These are phyloP conservation scores for Hetaerina titia DNA, from an alignment of 2,888 invertebrate species.

Conservation along the genomic window DNA sequence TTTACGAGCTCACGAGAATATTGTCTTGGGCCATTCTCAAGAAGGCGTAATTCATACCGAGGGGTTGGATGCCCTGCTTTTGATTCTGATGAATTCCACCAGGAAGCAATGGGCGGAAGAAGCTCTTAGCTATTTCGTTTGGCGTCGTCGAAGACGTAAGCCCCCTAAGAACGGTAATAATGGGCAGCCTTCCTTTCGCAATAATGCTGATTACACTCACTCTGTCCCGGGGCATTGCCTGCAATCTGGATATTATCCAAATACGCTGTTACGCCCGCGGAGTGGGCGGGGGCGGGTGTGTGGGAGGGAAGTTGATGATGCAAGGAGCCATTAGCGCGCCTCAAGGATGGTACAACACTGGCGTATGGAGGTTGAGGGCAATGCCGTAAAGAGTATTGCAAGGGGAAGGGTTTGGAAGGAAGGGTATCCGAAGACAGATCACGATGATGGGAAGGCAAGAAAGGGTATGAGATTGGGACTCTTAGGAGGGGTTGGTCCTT, in stretches of 20 bases:
- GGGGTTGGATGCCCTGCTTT: not conserved
- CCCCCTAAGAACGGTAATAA: conserved; percentile 57
- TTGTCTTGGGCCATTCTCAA: not conserved
- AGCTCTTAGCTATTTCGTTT: conserved; percentile 30
- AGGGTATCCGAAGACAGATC: not conserved
- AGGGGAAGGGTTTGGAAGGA: not conserved
- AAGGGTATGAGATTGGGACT: not conserved
- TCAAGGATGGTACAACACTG: not conserved
- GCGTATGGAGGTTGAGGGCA: not conserved
- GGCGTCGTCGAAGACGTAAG: not conserved
- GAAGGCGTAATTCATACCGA: not conserved
- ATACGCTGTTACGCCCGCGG: conserved; percentile 50
- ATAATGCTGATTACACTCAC: conserved; percentile 64
- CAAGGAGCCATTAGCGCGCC: conserved; percentile 16
- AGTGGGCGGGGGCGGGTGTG: not conserved
- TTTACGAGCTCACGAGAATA: not conserved
- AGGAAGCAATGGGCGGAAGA: not conserved
- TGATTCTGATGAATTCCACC: not conserved
- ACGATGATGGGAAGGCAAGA: not conserved
- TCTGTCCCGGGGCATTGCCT: conserved; percentile 54
- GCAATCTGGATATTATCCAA: conserved; percentile 50
- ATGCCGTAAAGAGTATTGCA: not conserved
- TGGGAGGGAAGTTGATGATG: not conserved
- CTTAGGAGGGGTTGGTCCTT: not conserved
- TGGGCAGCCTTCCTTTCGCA: conserved; percentile 42